Evolutionary conservation across 2,888 invertebrate genomes (phyloP), one percentile per base, ranked within the genome.

Genomic region (Cantharis rustica): DNA sequence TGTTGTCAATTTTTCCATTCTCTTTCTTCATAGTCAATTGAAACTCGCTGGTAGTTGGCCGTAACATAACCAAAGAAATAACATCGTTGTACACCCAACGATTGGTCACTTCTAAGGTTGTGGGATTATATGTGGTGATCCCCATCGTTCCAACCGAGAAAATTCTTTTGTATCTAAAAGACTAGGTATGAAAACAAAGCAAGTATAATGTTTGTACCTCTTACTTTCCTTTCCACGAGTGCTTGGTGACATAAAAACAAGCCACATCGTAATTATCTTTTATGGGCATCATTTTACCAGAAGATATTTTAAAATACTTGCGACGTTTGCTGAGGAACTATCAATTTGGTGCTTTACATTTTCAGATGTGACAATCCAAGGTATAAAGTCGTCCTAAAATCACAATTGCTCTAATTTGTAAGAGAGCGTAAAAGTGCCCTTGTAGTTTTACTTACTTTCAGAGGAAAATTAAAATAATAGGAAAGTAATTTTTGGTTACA

Each of bases 191-290:
- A 74, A 15, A 61, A 81, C 16, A 71, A 9, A 64, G 66, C 47
- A 10, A 71, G 11, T 47, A n/a, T 15, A 31, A 9, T 62, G 2
- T 17, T 13, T 13, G 17, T 17, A 66, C 15, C 75, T 89, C 93
- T 91, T 89, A 95, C 95, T 96, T 98, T 88, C 99, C 99, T 89
- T 98, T 98, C 99, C 99, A 99, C 23, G 96, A 97, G 88, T 98
- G 98, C 90, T 99, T 99, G 47, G 96, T 98, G 86, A 98, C 98
- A 86, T 97, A 93, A 90, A 97, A 99, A 87, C 98, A 98, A 82
- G 97, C 96, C 87, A 98, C 92, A 93, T 99, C 99, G 86, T 95
- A 93, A 90, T 98, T 98, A 89, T 98, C 97, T 90, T 95, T 95
- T 87, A 96, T 90, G 82, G 93, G 93, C 91, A 92, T 93, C 94